These are phyloP conservation scores for Haplochromis burtoni DNA, from an alignment of 2,113 vertebrate species.

Conservation along the genomic window DNA sequence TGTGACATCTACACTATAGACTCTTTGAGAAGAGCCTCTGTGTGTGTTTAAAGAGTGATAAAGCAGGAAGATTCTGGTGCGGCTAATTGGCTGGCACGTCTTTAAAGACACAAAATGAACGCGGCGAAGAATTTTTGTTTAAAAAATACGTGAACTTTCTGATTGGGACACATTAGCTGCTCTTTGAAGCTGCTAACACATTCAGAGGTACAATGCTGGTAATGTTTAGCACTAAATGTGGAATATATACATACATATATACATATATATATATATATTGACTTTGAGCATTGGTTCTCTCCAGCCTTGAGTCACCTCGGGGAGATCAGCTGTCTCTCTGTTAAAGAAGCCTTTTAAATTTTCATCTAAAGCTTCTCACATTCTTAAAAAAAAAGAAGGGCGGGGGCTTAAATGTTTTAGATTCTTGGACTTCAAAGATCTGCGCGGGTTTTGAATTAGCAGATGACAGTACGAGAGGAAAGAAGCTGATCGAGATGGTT, in stretches of 20 bases:
- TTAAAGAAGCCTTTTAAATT: background rate
- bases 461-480: background rate
- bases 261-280: background rate
- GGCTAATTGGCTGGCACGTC: background rate
- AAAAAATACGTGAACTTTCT: background rate
- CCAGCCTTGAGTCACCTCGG: background rate
- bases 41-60: background rate
- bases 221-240: background rate
- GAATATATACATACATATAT: rapidly evolving
- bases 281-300: background rate
- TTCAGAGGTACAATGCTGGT: background rate
- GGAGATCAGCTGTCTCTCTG: background rate
- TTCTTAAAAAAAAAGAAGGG: background rate
- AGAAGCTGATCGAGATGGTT: background rate
- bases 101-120: background rate
- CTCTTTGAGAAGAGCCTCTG: background rate
- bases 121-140: background rate
- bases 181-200: background rate
- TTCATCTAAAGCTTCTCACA: background rate
- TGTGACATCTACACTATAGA: background rate
- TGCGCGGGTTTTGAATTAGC: background rate
- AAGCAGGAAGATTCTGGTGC: background rate
- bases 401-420: background rate
- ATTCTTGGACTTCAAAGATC: background rate
- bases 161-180: background rate